Evolutionary conservation across 2,113 vertebrate genomes (phyloP).

Genomic region (Syngnathoides biaculeatus): DNA sequence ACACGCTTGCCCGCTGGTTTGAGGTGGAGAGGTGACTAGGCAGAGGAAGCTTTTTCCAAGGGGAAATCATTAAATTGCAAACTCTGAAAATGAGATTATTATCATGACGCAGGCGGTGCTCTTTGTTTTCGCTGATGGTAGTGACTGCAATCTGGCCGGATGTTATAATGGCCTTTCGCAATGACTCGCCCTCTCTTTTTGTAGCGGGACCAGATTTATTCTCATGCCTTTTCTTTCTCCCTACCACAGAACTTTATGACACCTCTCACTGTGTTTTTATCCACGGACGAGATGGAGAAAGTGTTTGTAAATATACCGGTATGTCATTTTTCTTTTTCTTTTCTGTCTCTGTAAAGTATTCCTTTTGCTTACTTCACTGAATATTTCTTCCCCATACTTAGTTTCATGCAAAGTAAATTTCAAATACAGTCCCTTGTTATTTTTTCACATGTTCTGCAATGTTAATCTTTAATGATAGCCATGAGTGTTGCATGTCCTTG

Average conservation of each 20-base stretch:
- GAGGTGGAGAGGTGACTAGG: conserved; percentile 41
- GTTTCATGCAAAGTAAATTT: neutral
- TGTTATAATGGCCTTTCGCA: conserved; percentile 37
- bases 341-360: no score
- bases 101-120: conserved; percentile 47
- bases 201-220: conserved; percentile 26
- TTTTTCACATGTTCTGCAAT: no score
- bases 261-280: conserved; percentile 85
- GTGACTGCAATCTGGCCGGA: conserved; percentile 28
- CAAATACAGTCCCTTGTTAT: no score
- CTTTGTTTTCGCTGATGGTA: conserved; percentile 57
- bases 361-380: neutral
- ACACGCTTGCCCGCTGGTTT: conserved; percentile 34
- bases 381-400: neutral
- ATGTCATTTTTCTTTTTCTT: conserved; percentile 56
- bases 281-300: conserved; percentile 79
- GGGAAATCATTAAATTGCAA: conserved; percentile 63
- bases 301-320: conserved; percentile 96
- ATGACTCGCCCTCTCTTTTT: conserved; percentile 46
- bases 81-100: conserved; percentile 65
- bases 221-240: conserved; percentile 30
- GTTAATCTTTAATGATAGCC: no score
- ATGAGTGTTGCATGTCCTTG: no score
- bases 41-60: conserved; percentile 28
- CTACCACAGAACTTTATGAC: conserved; percentile 88